Conservation (phyloP, 1,140 invertebrate genomes). For the Lutraria rhynchaena region DNA sequence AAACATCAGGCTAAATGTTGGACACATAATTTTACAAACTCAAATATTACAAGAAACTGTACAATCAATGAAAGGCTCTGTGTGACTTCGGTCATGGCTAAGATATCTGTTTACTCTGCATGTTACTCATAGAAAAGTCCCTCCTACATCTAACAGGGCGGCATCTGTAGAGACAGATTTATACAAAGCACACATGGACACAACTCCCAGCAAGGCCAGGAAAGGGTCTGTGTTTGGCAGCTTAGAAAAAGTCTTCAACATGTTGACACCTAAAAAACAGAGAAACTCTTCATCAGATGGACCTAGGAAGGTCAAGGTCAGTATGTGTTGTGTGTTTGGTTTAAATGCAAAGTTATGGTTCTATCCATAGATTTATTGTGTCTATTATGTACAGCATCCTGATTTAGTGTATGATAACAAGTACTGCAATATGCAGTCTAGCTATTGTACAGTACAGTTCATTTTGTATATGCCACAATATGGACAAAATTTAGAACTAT, state of each 20-base stretch:
- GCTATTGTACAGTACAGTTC: too few species aligned
- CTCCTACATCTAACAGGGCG: conserved; percentile 67
- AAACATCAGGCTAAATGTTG: too few species aligned
- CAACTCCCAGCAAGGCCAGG: conserved; percentile 82
- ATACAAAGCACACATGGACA: conserved; percentile 71
- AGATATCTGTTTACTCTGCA: conserved; percentile 14
- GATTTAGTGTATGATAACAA: too few species aligned
- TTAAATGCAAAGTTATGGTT: too few species aligned
- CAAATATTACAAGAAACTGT: too few species aligned
- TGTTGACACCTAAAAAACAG: conserved; percentile 87
- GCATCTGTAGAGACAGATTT: conserved; percentile 81
- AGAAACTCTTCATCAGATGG: conserved; percentile 78
- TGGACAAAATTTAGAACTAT: too few species aligned
- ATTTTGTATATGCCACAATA: too few species aligned
- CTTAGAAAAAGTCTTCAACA: conserved; percentile 88
- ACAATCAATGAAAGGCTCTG: conserved; percentile 6
- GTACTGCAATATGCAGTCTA: too few species aligned
- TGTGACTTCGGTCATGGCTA: conserved; percentile 49
- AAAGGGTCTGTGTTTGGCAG: conserved; percentile 86
- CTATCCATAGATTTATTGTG: too few species aligned
- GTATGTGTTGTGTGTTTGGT: too few species aligned
- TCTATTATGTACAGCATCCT: too few species aligned
- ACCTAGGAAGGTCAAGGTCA: conserved; percentile 81
- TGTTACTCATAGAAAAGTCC: conserved; percentile 38
- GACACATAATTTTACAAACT: too few species aligned